Evolutionary conservation across 2,888 invertebrate species (phyloP).

Genomic region (Belgica antarctica): DNA sequence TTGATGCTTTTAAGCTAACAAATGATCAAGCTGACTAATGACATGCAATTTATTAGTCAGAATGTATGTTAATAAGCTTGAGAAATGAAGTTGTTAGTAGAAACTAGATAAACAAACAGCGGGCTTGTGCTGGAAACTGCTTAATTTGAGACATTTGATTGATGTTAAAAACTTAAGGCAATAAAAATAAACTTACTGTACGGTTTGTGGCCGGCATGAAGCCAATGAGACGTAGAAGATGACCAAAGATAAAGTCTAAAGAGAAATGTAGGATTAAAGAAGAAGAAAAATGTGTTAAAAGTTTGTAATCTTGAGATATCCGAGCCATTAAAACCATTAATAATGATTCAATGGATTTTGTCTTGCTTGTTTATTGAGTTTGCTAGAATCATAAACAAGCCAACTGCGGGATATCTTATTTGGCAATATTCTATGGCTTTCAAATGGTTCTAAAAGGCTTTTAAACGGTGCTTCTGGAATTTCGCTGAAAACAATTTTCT

Average conservation of each 20-base stretch:
- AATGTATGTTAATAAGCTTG: background rate
- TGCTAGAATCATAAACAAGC: too few species aligned
- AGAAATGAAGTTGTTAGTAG: conserved; percentile 1
- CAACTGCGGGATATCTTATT: too few species aligned
- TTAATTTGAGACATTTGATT: conserved; percentile 6
- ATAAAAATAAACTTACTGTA: conserved; percentile 34
- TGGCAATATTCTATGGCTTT: too few species aligned
- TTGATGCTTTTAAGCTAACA: background rate
- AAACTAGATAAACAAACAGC: conserved; percentile 7
- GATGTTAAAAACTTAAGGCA: background rate
- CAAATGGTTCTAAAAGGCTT: too few species aligned
- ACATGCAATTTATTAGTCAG: background rate
- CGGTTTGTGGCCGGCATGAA: conserved; percentile 35
- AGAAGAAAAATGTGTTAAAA: too few species aligned
- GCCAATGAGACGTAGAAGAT: background rate
- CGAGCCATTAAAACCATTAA: too few species aligned
- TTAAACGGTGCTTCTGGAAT: too few species aligned
- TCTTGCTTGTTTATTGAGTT: too few species aligned
- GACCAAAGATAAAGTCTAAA: conserved; percentile 21
- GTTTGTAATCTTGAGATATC: too few species aligned
- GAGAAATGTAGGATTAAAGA: too few species aligned
- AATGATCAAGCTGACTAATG: background rate
- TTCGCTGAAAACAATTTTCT: too few species aligned
- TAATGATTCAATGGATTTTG: too few species aligned
- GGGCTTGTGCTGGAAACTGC: background rate